phyloP scores from a whole-genome alignment of 2,113 vertebrate species.

The Gymnobelideus leadbeateri region DNA sequence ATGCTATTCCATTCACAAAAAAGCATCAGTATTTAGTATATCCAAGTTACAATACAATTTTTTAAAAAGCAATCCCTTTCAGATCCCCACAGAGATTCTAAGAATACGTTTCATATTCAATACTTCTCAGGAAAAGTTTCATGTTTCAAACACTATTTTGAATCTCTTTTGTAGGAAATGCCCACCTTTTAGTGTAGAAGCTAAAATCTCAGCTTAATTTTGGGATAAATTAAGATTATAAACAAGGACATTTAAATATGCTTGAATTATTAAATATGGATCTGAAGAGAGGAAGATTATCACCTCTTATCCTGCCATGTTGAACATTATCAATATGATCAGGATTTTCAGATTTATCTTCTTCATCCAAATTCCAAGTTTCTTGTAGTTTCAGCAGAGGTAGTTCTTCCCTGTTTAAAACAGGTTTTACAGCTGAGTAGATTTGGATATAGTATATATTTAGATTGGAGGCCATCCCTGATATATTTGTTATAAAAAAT shows the following conservation, averaged over 20 bases:
- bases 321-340: not conserved
- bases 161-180: not conserved
- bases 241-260: not conserved
- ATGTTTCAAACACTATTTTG: not conserved
- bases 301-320: not conserved
- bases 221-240: not conserved
- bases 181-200: not conserved
- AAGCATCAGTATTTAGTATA: not conserved
- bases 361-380: not conserved
- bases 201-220: not conserved
- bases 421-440: not conserved
- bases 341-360: not conserved
- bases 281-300: not conserved
- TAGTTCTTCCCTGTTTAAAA: not conserved
- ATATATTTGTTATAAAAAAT: not conserved
- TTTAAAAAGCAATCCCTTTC: not conserved
- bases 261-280: not conserved
- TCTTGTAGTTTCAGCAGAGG: not conserved
- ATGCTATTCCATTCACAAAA: not conserved
- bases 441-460: not conserved
- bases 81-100: not conserved
- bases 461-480: not conserved
- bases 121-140: not conserved
- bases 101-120: not conserved
- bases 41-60: not conserved